Evolutionary conservation across 2,888 invertebrate species (phyloP).

Genomic region (Polyommatus icarus): DNA sequence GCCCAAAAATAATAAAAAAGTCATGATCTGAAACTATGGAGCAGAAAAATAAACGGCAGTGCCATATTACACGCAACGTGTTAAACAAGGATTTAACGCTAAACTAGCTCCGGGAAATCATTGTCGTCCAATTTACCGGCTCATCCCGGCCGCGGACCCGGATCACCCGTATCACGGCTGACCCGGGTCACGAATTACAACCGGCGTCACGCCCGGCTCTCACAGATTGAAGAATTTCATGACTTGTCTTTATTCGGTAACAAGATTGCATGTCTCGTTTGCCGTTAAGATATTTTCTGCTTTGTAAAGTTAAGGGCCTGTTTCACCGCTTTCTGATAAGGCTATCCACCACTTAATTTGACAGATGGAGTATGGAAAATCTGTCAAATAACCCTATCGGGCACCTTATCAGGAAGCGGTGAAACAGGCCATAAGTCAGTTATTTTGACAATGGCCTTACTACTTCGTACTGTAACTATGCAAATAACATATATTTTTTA

Average conservation of each 20-base stretch:
- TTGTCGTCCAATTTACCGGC: slow-evolving; percentile 51
- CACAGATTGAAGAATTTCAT: slow-evolving; percentile 36
- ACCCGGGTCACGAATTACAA: slow-evolving; percentile 16
- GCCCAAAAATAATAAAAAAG: background rate
- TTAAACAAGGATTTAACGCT: slow-evolving; percentile 19
- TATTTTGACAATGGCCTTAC: too few species aligned
- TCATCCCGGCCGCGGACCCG: slow-evolving; percentile 46
- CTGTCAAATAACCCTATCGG: too few species aligned
- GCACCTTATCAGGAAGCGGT: too few species aligned
- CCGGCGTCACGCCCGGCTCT: slow-evolving; percentile 14
- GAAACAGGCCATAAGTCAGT: too few species aligned
- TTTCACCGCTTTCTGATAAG: too few species aligned
- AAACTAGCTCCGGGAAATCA: slow-evolving; percentile 36
- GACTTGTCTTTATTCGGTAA: slow-evolving; percentile 33
- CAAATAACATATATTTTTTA: too few species aligned
- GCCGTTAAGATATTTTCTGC: background rate
- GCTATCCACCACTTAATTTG: too few species aligned
- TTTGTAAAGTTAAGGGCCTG: background rate
- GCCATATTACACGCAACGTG: background rate
- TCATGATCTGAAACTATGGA: background rate
- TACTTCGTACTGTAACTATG: too few species aligned
- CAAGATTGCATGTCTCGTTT: background rate
- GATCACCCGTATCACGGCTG: background rate
- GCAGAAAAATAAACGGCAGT: background rate
- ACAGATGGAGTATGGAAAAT: too few species aligned